phyloP scores from a whole-genome alignment of 2,113 vertebrate species.

The Burhinus bistriatus region DNA sequence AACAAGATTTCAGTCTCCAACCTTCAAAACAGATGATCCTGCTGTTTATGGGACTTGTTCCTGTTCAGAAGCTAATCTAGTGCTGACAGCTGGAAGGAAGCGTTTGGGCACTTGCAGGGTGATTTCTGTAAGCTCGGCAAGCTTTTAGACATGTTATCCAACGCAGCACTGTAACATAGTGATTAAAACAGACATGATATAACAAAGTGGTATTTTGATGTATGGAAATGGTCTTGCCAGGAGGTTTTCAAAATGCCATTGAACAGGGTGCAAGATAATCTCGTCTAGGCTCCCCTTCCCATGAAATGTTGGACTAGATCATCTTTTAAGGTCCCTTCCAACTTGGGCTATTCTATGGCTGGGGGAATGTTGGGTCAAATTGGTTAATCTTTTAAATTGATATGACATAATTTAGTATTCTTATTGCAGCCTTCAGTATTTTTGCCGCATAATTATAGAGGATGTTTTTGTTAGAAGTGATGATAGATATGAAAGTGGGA shows the following conservation, averaged over 20 bases:
- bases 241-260: background rate
- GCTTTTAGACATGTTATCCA: background rate
- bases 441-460: background rate
- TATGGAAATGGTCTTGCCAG: background rate
- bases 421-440: background rate
- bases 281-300: background rate
- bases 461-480: background rate
- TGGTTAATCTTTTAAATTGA: background rate
- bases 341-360: background rate
- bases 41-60: background rate
- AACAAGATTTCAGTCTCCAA: background rate
- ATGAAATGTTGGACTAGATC: background rate
- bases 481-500: background rate
- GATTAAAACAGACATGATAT: background rate
- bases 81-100: background rate
- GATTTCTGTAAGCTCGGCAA: background rate
- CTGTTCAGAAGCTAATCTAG: background rate
- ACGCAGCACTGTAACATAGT: background rate
- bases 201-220: background rate
- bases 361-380: background rate
- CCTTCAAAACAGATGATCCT: background rate
- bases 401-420: background rate
- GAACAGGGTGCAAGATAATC: background rate
- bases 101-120: background rate
- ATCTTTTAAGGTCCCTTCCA: background rate